Evolutionary conservation across 2,888 invertebrate genomes (phyloP).

Genomic region (Caenorhabditis angaria): DNA sequence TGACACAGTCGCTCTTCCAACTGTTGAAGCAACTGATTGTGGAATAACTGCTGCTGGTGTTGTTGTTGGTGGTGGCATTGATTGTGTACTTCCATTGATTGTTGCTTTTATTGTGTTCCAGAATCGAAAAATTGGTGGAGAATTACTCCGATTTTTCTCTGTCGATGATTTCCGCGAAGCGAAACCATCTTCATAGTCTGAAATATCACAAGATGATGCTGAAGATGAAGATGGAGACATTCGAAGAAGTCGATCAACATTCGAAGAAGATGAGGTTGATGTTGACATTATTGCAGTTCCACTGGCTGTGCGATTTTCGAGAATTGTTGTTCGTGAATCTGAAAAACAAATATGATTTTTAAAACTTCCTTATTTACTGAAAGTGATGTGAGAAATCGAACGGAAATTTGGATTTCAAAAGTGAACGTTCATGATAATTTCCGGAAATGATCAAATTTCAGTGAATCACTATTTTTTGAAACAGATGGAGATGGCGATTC

Average conservation of each 20-base stretch:
- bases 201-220: conserved; percentile 46
- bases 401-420: not conserved
- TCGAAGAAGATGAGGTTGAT: conserved; percentile 23
- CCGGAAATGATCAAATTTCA: not conserved
- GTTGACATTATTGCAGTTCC: conserved; percentile 34
- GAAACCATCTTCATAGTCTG: conserved; percentile 37
- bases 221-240: conserved; percentile 43
- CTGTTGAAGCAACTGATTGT: conserved; percentile 25
- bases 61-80: conserved; percentile 18
- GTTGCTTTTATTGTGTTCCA: conserved; percentile 47
- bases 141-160: conserved; percentile 32
- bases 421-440: too few species aligned
- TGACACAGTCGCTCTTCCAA: conserved; percentile 25
- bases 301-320: conserved; percentile 32
- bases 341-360: conserved; percentile 8
- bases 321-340: conserved; percentile 60
- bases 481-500: too few species aligned
- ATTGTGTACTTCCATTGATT: conserved; percentile 32
- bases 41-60: conserved; percentile 20
- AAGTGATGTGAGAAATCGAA: too few species aligned
- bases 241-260: conserved; percentile 14
- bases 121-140: conserved; percentile 47
- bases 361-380: too few species aligned
- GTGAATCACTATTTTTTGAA: not conserved
- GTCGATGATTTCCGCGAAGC: conserved; percentile 10